These are phyloP conservation scores for Galago senegalensis DNA, from an alignment of 2,797 vertebrate species.

Conservation along the genomic window DNA sequence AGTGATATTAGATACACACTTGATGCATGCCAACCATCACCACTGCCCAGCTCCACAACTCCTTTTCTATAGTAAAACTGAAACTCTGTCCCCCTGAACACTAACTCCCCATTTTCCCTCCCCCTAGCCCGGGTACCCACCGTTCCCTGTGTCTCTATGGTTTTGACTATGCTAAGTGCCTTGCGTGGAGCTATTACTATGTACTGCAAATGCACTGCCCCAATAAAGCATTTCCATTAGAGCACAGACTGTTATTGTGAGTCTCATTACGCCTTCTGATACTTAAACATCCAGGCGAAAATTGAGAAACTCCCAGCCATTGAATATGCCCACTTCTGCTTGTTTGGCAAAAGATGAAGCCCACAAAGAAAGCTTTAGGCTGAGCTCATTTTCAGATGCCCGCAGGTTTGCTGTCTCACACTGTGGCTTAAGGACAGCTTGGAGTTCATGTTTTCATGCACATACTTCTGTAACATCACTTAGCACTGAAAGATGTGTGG, in stretches of 20 bases:
- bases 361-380: neutral
- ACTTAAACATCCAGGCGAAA: neutral
- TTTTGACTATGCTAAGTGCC: neutral
- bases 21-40: neutral
- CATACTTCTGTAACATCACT: fast-evolving
- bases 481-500: neutral
- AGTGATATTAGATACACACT: neutral
- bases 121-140: too few relatives aligned
- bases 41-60: neutral
- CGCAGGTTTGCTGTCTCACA: fast-evolving
- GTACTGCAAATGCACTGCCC: too few relatives aligned
- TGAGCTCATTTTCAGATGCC: neutral
- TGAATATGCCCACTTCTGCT: neutral
- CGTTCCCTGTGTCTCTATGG: neutral
- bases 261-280: neutral
- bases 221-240: fast-evolving
- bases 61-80: neutral
- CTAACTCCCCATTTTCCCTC: neutral
- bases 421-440: neutral
- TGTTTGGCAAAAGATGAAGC: neutral
- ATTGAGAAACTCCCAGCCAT: neutral
- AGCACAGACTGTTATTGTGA: neutral
- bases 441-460: neutral
- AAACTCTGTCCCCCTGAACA: neutral
- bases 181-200: fast-evolving